phyloP scores from a whole-genome alignment of 2,113 vertebrate genomes.

The Entomyzon cyanotis region DNA sequence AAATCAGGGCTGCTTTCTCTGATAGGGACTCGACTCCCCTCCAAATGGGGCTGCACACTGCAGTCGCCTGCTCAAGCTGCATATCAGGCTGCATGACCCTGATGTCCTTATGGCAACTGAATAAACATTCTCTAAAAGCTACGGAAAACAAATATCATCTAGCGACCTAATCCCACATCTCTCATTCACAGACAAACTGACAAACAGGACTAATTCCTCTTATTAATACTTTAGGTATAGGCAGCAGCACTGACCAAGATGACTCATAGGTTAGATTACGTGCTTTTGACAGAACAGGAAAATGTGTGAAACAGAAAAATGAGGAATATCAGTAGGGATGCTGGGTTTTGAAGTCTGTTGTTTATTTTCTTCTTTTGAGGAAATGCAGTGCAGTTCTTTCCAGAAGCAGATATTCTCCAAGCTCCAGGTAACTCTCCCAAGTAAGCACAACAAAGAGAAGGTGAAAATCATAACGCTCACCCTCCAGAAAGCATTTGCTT shows the following conservation, averaged over 20 bases:
- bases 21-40: background rate
- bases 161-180: background rate
- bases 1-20: background rate
- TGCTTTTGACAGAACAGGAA: background rate
- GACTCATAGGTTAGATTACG: background rate
- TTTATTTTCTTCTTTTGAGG: background rate
- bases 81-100: background rate
- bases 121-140: constrained; percentile 16
- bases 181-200: constrained; percentile 46
- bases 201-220: constrained; percentile 42
- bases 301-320: background rate
- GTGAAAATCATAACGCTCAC: background rate
- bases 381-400: background rate
- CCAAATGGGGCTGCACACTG: background rate
- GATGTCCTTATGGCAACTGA: background rate
- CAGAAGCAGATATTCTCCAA: background rate
- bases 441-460: background rate
- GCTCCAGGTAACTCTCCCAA: background rate
- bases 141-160: constrained; percentile 25
- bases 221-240: constrained; percentile 32
- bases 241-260: background rate
- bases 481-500: background rate
- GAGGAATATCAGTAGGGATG: background rate
- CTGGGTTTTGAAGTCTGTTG: background rate
- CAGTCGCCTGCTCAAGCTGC: background rate